Evolutionary conservation across 2,113 vertebrate genomes (phyloP), one percentile per base, ranked within the genome.

Genomic region (Cariama cristata): DNA sequence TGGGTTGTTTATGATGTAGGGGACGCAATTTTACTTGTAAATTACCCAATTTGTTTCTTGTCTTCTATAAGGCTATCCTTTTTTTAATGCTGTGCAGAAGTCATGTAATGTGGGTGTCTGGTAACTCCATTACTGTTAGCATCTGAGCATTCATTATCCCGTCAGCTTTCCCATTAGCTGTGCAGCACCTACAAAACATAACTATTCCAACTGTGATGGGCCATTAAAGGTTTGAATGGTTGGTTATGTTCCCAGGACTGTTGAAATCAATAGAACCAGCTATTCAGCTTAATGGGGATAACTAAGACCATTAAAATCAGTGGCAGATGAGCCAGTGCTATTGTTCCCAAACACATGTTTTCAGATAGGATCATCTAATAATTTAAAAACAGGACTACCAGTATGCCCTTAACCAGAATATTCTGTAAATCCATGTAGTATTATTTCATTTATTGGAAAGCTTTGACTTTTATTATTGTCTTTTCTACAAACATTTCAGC

Each of bases 211-310:
- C 24, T 92, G 38, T 63, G 68, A 50, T 72, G 73, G 19, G 19
- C 47, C 55, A 73, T 94, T 97, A 86, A 92, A 89, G 11, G 15
- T 96, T 91, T 96, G 73, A 91, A 94, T 81, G 79, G 52, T 24
- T 94, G 60, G 27, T 86, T 91, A 32, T 74, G 24, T 82, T 95
- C 76, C 87, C 73, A 89, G 73, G 80, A 64, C 42, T 92, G 47
- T 4, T 86, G 49, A 95, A 92, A 84, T 82, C 75, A 88, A 86
- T 22, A 91, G 58, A 89, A 86, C 6, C 33, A 93, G 27, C 35
- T 67, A 86, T 72, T 94, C 76, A 45, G 26, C 49, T 72, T 79
- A 64, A 79, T 52, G 38, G 18, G 14, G 47, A 83, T 77, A 71
- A 58, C 50, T 77, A 93, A 79, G 3, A 6, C 35, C 52, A 64